Conservation (phyloP, 2,797 vertebrate species). For the Oreochromis grahami region DNA sequence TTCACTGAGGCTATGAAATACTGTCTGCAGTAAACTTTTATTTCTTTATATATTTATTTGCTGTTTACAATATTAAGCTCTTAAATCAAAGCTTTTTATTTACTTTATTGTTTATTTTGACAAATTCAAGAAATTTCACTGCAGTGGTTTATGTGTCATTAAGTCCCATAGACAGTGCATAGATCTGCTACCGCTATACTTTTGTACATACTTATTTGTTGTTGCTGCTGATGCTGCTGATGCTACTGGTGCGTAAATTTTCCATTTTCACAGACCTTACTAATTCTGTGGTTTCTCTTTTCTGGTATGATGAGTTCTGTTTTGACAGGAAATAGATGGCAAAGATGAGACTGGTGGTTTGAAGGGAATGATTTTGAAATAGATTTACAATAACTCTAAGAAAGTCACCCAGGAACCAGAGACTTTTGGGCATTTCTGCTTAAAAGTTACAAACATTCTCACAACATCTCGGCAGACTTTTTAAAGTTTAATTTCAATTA, state of each 20-base stretch:
- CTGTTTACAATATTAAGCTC: background rate
- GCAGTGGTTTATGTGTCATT: rapidly evolving
- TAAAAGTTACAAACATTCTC: background rate
- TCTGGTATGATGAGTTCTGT: background rate
- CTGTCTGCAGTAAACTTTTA: background rate
- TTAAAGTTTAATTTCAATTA: background rate
- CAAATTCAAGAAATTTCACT: background rate
- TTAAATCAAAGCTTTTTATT: background rate
- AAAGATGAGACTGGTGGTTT: background rate
- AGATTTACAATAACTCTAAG: background rate
- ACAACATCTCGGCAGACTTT: background rate
- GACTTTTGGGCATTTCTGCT: background rate
- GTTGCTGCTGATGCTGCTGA: background rate
- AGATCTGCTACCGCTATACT: background rate
- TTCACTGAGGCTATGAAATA: background rate
- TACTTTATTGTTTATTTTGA: no score
- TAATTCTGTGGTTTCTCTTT: background rate
- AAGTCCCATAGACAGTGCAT: background rate
- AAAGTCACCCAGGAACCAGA: background rate
- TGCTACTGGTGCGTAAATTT: background rate
- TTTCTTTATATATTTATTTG: background rate
- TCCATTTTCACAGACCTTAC: background rate
- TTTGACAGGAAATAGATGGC: background rate
- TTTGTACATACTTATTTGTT: background rate
- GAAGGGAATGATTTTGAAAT: background rate